Evolutionary conservation across 2,113 vertebrate species (phyloP).

Genomic region (Caloenas nicobarica): DNA sequence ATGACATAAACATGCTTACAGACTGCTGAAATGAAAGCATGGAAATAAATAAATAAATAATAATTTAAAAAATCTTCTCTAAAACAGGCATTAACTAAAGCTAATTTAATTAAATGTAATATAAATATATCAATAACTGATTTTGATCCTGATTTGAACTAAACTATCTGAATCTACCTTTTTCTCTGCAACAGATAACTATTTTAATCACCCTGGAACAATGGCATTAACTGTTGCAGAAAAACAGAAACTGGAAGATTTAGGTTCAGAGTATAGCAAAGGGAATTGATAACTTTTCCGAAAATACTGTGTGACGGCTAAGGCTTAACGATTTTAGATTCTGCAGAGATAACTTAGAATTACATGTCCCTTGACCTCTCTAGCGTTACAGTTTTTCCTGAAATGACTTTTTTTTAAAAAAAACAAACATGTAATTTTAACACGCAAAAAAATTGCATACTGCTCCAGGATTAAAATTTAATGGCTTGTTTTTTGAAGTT

Average conservation of each 20-base stretch:
- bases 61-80: not conserved
- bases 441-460: not conserved
- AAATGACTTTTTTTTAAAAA: rapidly evolving
- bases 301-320: not conserved
- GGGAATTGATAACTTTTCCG: not conserved
- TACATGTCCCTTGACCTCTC: not conserved
- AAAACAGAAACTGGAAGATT: not conserved
- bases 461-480: not conserved
- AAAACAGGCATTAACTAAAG: conserved; percentile 21
- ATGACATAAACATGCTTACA: not conserved
- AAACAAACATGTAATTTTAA: not conserved
- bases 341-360: not conserved
- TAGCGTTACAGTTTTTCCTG: not conserved
- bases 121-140: not conserved
- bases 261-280: not conserved
- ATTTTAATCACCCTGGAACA: not conserved
- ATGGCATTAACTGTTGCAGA: not conserved
- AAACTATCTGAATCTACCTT: not conserved
- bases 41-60: no score
- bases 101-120: conserved; percentile 19
- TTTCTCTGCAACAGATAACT: not conserved
- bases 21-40: not conserved
- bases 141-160: not conserved
- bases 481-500: not conserved
- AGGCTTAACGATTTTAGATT: not conserved